Evolutionary conservation across 2,113 vertebrate genomes (phyloP), one percentile per base, ranked within the genome.

Genomic region (Saimiri boliviensis): DNA sequence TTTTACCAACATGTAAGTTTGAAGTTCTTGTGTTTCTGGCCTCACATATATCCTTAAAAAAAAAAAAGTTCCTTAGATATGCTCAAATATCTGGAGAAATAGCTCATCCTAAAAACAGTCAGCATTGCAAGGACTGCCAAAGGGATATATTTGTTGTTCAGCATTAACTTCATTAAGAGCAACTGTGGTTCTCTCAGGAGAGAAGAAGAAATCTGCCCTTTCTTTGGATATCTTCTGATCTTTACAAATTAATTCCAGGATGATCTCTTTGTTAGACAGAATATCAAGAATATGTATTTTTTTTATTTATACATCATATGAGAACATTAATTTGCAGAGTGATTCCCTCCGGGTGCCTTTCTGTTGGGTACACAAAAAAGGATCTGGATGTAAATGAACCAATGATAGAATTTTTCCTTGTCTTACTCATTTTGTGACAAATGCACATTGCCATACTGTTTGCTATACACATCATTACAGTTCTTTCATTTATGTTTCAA

Each of bases 401-500:
- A 14, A 3, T 58, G 93, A 96, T 49, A 92, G 84, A 80, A 96
- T 95, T 98, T 98, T 98, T 96, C 95, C 97, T 98, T 94, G 97
- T 98, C 98, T 98, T 83, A 96, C 92, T 97, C 98, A 98, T 98
- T 97, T 94, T 93, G 95, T 98, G 98, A 98, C 98, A 97, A 98
- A 98, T 96, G 95, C 89, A 68, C 82, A 97, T 96, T 98, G 97
- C 98, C 98, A 98, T 98, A 98, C 97, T 91, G 88, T 97, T 98
- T 98, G 85, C 98, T 97, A 97, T 98, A 98, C 12, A 82, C 96
- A 96, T 98, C 99, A 99, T 99, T 99, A 99, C 96, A 95, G 96
- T 98, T 98, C 98, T 98, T 98, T 99, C 98, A 99, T 99, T 98
- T 99, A 98, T 98, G 98, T 98, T 98, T 98, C 98, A 98, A 98